A percentile compares a stretch with the other conserved stretches of the same genome.
These are phyloP conservation scores for Hylyphantes graminicola DNA, from an alignment of 1,140 invertebrate genomes.

Conservation along the genomic window DNA sequence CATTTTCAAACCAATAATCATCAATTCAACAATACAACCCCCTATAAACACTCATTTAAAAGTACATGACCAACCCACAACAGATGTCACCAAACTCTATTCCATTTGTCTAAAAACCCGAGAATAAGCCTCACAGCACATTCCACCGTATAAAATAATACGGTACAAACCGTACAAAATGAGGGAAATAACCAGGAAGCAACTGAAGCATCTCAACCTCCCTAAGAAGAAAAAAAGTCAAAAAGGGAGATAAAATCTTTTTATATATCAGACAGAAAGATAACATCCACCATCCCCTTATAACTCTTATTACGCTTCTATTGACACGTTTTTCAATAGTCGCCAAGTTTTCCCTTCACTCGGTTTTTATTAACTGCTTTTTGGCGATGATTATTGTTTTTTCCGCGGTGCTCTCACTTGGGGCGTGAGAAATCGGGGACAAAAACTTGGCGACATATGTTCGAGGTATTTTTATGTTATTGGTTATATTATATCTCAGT, in stretches of 20 bases:
- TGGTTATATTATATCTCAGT: background rate
- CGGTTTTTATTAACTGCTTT: constrained; percentile 19
- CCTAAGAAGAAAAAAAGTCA: background rate
- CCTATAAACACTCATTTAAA: background rate
- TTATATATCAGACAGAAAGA: constrained; percentile 19
- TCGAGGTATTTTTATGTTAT: constrained; percentile 32
- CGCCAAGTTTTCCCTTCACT: constrained; percentile 33
- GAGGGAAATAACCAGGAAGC: constrained; percentile 9
- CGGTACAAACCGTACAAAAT: background rate
- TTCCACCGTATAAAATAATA: too few relatives aligned
- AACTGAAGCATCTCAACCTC: background rate
- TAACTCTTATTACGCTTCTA: constrained; percentile 23
- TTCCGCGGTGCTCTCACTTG: constrained; percentile 55
- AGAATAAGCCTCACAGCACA: too few relatives aligned
- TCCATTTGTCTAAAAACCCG: too few relatives aligned
- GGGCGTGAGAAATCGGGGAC: constrained; percentile 50
- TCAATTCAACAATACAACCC: too few relatives aligned
- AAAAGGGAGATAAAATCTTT: background rate
- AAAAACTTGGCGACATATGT: constrained; percentile 44
- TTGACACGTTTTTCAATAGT: constrained; percentile 47
- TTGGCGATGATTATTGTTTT: constrained; percentile 28
- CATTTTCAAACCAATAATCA: too few relatives aligned
- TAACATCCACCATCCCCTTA: background rate
- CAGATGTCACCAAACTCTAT: too few relatives aligned
- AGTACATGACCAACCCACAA: background rate